A percentile compares a stretch with the other conserved stretches of the same genome.
phyloP scores from a whole-genome alignment of 2,888 invertebrate genomes.

The Drosophila infuscata region DNA sequence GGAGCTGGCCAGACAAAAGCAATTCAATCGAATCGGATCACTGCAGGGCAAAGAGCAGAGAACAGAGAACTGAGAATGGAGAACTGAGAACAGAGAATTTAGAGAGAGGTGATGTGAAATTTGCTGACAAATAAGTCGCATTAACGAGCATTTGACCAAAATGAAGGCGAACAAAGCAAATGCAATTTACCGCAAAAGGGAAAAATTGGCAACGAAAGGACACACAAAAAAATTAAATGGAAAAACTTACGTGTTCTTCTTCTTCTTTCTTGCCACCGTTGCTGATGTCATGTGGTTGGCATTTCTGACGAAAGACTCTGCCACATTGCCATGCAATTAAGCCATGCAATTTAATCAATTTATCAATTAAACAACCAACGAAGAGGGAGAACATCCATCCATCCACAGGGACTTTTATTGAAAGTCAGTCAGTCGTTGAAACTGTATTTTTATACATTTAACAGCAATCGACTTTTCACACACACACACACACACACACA shows the following conservation, averaged over 20 bases:
- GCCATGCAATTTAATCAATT: constrained; percentile 78
- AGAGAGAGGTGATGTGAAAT: constrained; percentile 17
- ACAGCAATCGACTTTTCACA: constrained; percentile 8
- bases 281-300: constrained; percentile 47
- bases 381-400: constrained; percentile 5
- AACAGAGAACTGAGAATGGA: not conserved
- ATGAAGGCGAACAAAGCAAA: constrained; percentile 55
- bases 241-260: constrained; percentile 42
- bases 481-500: too few species aligned
- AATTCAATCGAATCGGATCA: constrained; percentile 46
- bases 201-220: constrained; percentile 5
- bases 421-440: constrained; percentile 12
- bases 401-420: constrained; percentile 24
- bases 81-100: not conserved
- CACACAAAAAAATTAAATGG: constrained; percentile 53
- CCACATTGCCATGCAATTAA: constrained; percentile 66
- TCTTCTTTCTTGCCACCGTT: constrained; percentile 3
- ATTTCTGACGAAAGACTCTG: constrained; percentile 50
- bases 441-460: constrained; percentile 14
- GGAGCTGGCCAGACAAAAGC: constrained; percentile 49
- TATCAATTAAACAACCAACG: constrained; percentile 66
- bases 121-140: constrained; percentile 76
- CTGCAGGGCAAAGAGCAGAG: constrained; percentile 7
- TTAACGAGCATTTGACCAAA: constrained; percentile 61
- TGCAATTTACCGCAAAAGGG: constrained; percentile 58